Evolutionary conservation across 1,140 invertebrate species (phyloP).

Genomic region (Pseudomyrmex cubaensis): DNA sequence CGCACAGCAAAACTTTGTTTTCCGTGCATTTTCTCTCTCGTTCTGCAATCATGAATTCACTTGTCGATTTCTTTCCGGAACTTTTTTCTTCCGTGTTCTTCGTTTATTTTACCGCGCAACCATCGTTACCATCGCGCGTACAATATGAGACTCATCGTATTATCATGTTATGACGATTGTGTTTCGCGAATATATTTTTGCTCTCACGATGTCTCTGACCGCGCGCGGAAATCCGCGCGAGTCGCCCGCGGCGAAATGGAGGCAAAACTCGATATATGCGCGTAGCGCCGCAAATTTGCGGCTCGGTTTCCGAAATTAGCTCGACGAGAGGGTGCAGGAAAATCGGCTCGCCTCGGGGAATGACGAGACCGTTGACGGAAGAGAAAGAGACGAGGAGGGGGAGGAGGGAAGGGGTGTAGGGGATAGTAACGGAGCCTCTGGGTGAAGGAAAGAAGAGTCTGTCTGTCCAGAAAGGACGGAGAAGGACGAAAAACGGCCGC

Average conservation of each 20-base stretch:
- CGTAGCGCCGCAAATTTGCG: constrained; percentile 72
- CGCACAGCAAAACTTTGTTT: too few species aligned
- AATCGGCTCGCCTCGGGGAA: constrained; percentile 72
- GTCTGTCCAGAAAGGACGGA: constrained; percentile 9
- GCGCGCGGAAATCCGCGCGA: constrained; percentile 38
- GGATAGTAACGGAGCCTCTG: constrained; percentile 6
- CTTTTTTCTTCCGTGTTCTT: too few species aligned
- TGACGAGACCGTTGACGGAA: constrained; percentile 18
- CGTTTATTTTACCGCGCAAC: too few species aligned
- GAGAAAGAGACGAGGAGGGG: not conserved
- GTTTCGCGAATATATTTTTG: constrained; percentile 53
- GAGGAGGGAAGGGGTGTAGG: not conserved
- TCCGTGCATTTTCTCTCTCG: too few species aligned
- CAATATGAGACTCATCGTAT: not conserved
- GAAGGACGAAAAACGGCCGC: constrained; percentile 43
- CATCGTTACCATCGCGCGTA: too few species aligned
- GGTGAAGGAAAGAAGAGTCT: not conserved
- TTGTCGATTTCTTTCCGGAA: too few species aligned
- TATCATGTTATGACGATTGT: constrained; percentile 4
- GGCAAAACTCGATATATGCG: constrained; percentile 70
- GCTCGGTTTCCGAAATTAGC: constrained; percentile 73
- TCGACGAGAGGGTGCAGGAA: constrained; percentile 64
- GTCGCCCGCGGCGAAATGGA: constrained; percentile 66
- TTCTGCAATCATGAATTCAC: too few species aligned
- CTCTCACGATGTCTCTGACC: constrained; percentile 5